Evolutionary conservation across 64 coral and sea anemone species (phyloP).

Genomic region (Montipora foliosa): DNA sequence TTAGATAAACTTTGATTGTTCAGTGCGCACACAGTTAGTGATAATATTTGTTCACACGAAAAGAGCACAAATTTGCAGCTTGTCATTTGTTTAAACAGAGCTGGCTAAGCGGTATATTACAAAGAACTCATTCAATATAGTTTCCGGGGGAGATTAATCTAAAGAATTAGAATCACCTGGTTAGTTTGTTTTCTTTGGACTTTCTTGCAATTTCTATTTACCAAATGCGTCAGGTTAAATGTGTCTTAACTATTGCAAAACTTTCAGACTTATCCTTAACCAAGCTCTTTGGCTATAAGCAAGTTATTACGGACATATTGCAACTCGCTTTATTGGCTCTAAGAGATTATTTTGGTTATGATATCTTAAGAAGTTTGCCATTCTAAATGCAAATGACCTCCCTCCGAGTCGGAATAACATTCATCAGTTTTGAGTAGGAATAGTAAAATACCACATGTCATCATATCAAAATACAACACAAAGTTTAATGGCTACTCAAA

Average conservation of each 20-base stretch:
- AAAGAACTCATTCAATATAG: too few relatives aligned
- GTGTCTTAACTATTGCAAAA: not conserved
- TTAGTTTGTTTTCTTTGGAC: not conserved
- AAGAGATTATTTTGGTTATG: not conserved
- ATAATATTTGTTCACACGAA: too few relatives aligned
- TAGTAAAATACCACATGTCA: conserved; percentile 20
- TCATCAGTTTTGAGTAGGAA: conserved; percentile 29
- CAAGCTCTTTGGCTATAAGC: too few relatives aligned
- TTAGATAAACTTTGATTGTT: too few relatives aligned
- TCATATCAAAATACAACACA: not conserved
- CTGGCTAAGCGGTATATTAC: too few relatives aligned
- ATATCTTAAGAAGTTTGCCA: not conserved
- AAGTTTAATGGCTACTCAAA: not conserved
- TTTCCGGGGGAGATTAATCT: not conserved
- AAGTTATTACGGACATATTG: not conserved
- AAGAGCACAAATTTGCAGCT: too few relatives aligned
- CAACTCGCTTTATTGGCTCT: not conserved
- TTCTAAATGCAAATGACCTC: not conserved
- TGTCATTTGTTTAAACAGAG: too few relatives aligned
- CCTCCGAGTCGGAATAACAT: conserved; percentile 1
- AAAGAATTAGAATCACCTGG: not conserved
- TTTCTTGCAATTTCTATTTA: not conserved
- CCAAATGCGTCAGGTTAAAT: not conserved
- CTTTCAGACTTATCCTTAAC: too few relatives aligned
- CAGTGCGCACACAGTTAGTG: too few relatives aligned